Base-by-base conservation (phyloP, 2,888 invertebrate species). In the Myopa tessellatipennis region DNA sequence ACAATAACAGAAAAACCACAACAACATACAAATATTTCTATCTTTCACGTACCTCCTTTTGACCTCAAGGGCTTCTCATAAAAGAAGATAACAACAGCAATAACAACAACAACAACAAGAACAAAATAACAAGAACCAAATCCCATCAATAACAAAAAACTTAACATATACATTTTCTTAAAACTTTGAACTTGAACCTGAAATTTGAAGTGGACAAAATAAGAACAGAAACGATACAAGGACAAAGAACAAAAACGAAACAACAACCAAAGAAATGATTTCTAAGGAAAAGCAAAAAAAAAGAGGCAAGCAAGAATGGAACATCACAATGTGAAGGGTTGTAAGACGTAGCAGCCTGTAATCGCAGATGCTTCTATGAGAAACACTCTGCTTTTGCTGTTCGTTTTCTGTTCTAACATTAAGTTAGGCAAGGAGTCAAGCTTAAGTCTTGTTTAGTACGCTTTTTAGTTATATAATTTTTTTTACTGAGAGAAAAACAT, bases 131-230 rank as follows among this genome's bases (percentile, higher is more conserved):
- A 36, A 1, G 14, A 58, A n/a, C n/a, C 58, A 58, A 16, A 12
- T 58, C 58, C 5, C n/a, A 58, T 14, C 58, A 45, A 45, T 45
- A 45, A 45, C 45, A 45, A 45, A 45, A 45, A 45, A 63, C 12
- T 67, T 16, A 36, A 40, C n/a, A 40, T 40, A 36, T 16, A n/a
- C 40, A 40, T 40, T 67, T 67, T n/a, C n/a, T 76, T 80, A 73
- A 78, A 65, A 14, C 52, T 75, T 52, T 77, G 77, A 77, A 71
- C 71, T 45, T 77, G 77, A 71, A 72, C 77, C 67, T 72, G 72
- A 77, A 74, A 67, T 34, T 50, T 69, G 26, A 69, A 69, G 52
- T 26, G 45, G 26, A n/a, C 45, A 3, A 45, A 26, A 61, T 26
- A 58, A n/a, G 58, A 58, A 58, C 6, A 58, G 14, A 58, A 10